Conservation (phyloP, 2,113 vertebrate species). For the Hyla sarda region DNA sequence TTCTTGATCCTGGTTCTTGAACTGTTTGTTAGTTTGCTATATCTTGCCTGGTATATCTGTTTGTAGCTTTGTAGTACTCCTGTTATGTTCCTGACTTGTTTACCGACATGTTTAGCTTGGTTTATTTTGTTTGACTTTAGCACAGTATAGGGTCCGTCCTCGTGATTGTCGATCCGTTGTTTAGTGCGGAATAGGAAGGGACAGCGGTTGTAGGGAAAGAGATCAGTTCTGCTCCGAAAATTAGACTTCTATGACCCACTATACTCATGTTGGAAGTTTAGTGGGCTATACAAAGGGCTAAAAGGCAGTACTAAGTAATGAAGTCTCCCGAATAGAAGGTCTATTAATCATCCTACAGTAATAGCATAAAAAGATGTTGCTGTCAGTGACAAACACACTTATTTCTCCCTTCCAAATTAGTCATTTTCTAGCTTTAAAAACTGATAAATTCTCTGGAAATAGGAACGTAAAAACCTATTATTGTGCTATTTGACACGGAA, state of each 20-base stretch:
- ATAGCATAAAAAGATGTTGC: not conserved
- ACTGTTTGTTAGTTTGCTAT: too few relatives aligned
- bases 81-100: too few relatives aligned
- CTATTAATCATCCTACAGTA: not conserved
- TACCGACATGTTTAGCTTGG: too few relatives aligned
- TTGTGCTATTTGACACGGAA: conserved; percentile 19
- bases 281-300: not conserved
- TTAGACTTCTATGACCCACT: not conserved
- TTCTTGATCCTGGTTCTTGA: too few relatives aligned
- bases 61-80: too few relatives aligned
- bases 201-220: too few relatives aligned
- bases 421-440: not conserved
- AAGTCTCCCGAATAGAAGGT: not conserved
- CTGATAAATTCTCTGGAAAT: not conserved
- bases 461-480: conserved; percentile 28
- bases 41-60: too few relatives aligned
- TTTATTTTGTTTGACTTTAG: too few relatives aligned
- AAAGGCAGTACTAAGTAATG: not conserved
- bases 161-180: too few relatives aligned
- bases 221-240: not conserved
- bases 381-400: conserved; percentile 9
- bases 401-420: not conserved
- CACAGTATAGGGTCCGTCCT: too few relatives aligned
- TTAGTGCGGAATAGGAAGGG: too few relatives aligned
- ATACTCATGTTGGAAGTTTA: not conserved